Conservation (phyloP, 1,140 invertebrate species). For the Hypothenemus hampei region DNA sequence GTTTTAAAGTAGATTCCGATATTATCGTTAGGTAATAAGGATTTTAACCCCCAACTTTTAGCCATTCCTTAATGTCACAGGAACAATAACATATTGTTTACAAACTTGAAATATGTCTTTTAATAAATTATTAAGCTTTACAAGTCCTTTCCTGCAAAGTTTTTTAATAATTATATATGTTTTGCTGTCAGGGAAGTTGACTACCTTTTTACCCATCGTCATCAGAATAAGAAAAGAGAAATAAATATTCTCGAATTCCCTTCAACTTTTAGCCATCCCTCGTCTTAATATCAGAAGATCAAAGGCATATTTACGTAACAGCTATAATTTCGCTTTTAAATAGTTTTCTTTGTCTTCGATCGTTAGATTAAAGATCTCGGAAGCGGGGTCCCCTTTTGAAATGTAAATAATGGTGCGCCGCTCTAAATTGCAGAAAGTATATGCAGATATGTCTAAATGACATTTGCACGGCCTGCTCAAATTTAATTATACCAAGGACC, state of each 20-base stretch:
- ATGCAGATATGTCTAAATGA: constrained; percentile 16
- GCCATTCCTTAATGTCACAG: constrained; percentile 12
- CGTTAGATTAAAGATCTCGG: not conserved
- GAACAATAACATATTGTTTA: constrained; percentile 19
- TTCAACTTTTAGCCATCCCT: not conserved
- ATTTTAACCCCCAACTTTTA: constrained; percentile 5
- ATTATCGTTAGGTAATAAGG: constrained; percentile 10
- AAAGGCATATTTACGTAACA: constrained; percentile 1
- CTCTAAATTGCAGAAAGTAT: constrained; percentile 14
- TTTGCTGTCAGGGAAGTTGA: not conserved
- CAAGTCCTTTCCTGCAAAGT: not conserved
- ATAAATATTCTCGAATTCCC: not conserved
- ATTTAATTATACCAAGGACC: constrained; percentile 19
- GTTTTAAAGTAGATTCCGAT: constrained; percentile 2
- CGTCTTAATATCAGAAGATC: constrained; percentile 3
- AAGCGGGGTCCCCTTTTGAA: constrained; percentile 9
- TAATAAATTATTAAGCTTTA: constrained; percentile 7
- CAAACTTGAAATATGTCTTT: constrained; percentile 11
- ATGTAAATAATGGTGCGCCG: constrained; percentile 4
- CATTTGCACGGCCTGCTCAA: constrained; percentile 14
- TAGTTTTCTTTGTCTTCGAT: constrained; percentile 16
- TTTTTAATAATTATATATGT: not conserved
- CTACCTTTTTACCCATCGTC: too few relatives aligned
- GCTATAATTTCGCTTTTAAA: constrained; percentile 7
- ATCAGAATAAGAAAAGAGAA: too few relatives aligned